These are phyloP conservation scores for Hydrochoerus hydrochaeris DNA, from an alignment of 2,113 vertebrate species.

Conservation along the genomic window DNA sequence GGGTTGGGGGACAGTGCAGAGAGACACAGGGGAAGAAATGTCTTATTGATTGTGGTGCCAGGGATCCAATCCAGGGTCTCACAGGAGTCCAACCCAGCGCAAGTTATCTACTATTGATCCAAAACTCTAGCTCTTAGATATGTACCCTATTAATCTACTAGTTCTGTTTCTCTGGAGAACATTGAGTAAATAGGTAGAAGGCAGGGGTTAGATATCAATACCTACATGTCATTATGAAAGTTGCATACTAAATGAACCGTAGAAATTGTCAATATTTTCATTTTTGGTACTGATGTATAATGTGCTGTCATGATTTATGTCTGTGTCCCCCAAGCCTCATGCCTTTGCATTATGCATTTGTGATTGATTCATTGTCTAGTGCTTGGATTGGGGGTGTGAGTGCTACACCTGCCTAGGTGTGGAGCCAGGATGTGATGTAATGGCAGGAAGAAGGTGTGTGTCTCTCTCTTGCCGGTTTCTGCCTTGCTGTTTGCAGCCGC, in stretches of 20 bases:
- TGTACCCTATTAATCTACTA: neutral
- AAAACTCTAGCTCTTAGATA: neutral
- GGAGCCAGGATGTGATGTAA: too few species aligned
- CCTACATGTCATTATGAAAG: neutral
- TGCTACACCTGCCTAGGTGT: too few species aligned
- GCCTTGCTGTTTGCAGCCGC: too few species aligned
- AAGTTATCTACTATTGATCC: neutral
- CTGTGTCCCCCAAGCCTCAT: too few species aligned
- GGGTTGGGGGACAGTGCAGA: too few species aligned
- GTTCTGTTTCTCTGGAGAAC: neutral
- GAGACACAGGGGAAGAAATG: too few species aligned
- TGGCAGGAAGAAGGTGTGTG: too few species aligned
- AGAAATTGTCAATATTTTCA: neutral
- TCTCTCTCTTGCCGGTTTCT: too few species aligned
- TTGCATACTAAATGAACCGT: neutral
- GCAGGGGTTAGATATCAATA: neutral
- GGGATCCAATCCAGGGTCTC: neutral
- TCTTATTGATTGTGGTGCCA: neutral
- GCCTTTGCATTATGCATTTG: too few species aligned
- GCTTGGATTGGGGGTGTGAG: too few species aligned
- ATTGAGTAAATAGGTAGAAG: neutral
- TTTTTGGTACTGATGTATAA: neutral
- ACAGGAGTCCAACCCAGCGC: neutral
- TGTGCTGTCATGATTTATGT: too few species aligned
- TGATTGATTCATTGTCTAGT: too few species aligned